Conservation (phyloP, 2,797 vertebrate genomes). For the Hydrophis major region DNA sequence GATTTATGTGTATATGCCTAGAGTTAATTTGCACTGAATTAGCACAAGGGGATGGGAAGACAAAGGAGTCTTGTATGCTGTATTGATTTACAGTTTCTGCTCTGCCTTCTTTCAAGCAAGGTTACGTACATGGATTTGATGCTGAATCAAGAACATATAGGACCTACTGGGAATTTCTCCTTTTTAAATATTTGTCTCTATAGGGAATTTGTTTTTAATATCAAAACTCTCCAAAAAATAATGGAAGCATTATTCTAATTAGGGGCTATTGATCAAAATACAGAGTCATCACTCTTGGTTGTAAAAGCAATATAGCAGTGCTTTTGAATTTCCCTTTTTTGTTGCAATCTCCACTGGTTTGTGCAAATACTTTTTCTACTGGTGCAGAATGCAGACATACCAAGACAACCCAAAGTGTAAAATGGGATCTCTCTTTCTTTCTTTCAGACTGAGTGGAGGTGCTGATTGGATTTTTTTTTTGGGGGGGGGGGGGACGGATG, state of each 20-base stretch:
- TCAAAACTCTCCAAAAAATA: not conserved
- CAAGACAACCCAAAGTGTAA: not conserved
- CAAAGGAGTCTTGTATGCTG: not conserved
- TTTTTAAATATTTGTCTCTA: not conserved
- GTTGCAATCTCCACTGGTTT: not conserved
- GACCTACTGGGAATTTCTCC: not conserved
- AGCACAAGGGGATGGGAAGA: not conserved
- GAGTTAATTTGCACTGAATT: not conserved
- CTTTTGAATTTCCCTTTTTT: not conserved
- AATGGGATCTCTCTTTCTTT: not conserved
- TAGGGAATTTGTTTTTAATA: not conserved
- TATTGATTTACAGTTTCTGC: not conserved
- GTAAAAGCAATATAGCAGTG: not conserved
- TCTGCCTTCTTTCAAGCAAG: not conserved
- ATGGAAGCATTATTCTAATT: not conserved
- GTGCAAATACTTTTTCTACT: not conserved
- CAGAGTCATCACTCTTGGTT: not conserved
- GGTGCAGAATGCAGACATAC: not conserved
- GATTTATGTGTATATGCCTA: not conserved
- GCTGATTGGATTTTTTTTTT: not conserved
- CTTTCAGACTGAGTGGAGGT: fast-evolving
- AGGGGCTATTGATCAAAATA: not conserved
- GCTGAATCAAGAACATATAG: not conserved
- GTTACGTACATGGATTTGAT: not conserved
- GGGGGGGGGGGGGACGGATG: no score